phyloP scores from a whole-genome alignment of 2,888 invertebrate species.

The Branchipolynoe longqiensis region DNA sequence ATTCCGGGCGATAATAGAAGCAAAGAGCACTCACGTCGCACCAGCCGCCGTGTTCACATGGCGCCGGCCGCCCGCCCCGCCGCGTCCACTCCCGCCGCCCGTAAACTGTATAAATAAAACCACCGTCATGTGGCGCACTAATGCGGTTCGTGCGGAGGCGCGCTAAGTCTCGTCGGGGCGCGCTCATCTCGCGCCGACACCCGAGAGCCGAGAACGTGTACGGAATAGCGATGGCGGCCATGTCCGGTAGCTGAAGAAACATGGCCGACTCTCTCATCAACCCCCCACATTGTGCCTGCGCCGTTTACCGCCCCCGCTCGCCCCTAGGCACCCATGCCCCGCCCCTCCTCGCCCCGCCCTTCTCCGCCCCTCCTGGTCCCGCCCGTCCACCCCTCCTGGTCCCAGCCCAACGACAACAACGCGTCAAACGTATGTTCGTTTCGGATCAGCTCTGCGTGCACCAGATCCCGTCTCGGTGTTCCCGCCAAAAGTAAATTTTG shows the following conservation, averaged over 20 bases:
- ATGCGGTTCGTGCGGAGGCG: constrained; percentile 29
- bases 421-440: not conserved
- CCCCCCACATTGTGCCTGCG: not conserved
- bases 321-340: not conserved
- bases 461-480: not conserved
- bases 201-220: constrained; percentile 32
- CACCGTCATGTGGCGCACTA: constrained; percentile 35
- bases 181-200: constrained; percentile 23
- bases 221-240: constrained; percentile 34
- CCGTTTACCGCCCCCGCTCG: not conserved
- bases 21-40: constrained; percentile 19
- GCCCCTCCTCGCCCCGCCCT: not conserved
- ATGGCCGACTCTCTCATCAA: not conserved
- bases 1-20: constrained; percentile 51
- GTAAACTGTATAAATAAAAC: constrained; percentile 47
- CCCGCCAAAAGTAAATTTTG: constrained; percentile 33
- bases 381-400: not conserved
- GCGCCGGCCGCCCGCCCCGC: not conserved
- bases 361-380: not conserved
- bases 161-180: constrained; percentile 13
- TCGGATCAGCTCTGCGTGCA: constrained; percentile 1
- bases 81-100: not conserved
- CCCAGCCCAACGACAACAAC: not conserved
- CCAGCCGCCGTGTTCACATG: constrained; percentile 33
- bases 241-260: not conserved